Evolutionary conservation across 2,113 vertebrate genomes (phyloP).

Genomic region (Platichthys stellatus): DNA sequence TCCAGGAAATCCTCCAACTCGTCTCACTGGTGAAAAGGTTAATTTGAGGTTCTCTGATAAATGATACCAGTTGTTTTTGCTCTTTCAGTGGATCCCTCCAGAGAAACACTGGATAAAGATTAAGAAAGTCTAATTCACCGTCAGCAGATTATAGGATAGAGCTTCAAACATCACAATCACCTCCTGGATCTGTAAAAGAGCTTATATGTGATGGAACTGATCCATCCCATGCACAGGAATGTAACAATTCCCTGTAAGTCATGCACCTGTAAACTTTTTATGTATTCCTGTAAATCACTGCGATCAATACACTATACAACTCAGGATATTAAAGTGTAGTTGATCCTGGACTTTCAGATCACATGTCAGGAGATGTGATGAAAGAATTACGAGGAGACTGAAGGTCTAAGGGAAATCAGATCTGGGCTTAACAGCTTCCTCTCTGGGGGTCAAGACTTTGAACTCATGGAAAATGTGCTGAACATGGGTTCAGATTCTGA

Average conservation of each 20-base stretch:
- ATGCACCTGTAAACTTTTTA: neutral
- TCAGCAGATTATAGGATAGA: slow-evolving; percentile 7
- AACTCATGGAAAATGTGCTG: too few relatives aligned
- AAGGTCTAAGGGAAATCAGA: neutral
- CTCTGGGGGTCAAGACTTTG: too few relatives aligned
- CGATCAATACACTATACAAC: neutral
- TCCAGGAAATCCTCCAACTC: neutral
- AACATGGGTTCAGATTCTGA: too few relatives aligned
- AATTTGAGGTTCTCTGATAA: neutral
- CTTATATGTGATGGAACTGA: neutral
- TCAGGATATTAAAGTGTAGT: neutral
- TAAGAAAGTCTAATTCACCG: neutral
- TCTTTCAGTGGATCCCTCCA: neutral
- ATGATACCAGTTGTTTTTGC: neutral
- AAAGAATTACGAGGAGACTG: neutral
- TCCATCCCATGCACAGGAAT: neutral
- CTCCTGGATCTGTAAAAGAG: neutral
- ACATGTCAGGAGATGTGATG: neutral
- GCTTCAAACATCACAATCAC: neutral
- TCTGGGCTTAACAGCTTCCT: neutral
- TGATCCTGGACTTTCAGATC: neutral
- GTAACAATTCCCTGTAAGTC: neutral
- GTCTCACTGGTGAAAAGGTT: slow-evolving; percentile 7
- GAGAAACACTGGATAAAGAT: neutral
- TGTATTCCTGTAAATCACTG: neutral